phyloP scores from a whole-genome alignment of 2,113 vertebrate genomes.

The Halichoerus grypus region DNA sequence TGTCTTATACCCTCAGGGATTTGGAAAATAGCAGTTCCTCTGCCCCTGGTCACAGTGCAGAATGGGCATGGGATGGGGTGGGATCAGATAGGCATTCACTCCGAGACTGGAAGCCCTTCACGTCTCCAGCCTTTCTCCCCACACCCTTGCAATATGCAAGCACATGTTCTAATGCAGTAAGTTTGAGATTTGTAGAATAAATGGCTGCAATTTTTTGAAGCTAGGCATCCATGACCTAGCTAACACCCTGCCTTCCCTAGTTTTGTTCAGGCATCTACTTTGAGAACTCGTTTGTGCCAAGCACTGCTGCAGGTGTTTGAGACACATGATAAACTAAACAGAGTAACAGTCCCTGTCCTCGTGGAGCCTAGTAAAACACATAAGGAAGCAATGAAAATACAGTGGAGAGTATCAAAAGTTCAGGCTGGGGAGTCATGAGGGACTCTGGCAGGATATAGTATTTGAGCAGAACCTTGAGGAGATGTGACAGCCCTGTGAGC shows the following conservation, averaged over 20 bases:
- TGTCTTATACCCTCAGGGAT: background rate
- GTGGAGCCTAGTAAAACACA: background rate
- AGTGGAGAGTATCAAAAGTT: background rate
- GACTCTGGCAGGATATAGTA: background rate
- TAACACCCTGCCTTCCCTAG: background rate
- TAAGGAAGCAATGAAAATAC: background rate
- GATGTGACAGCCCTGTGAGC: background rate
- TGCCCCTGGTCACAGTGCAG: background rate
- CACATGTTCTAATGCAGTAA: background rate
- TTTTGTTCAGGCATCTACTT: background rate
- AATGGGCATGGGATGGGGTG: background rate
- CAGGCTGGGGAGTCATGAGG: background rate
- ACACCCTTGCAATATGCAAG: background rate
- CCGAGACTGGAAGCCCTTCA: background rate
- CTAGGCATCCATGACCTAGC: background rate
- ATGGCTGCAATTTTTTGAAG: background rate
- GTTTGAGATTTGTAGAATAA: background rate
- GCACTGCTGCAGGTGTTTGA: background rate
- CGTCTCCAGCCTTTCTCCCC: background rate
- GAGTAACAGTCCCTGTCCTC: background rate
- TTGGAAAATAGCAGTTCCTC: background rate
- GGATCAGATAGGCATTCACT: background rate
- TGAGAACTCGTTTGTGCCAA: background rate
- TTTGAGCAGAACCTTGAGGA: background rate
- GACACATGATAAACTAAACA: background rate